Evolutionary conservation across 2,113 vertebrate genomes (phyloP).

Genomic region (Thamnophis sirtalis): DNA sequence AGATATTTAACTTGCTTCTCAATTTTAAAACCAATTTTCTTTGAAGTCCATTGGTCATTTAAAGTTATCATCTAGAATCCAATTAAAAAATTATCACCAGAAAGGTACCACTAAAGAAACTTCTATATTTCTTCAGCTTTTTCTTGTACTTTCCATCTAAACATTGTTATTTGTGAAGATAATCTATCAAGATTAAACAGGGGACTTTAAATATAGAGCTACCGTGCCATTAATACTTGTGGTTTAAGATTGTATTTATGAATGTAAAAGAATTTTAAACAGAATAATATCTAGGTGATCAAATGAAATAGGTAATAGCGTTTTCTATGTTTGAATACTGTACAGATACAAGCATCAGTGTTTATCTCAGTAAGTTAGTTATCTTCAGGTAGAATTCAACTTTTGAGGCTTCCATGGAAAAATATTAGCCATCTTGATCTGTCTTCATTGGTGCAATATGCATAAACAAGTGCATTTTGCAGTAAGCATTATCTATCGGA

Average conservation of each 20-base stretch:
- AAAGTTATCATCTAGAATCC: not conserved
- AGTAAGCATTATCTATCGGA: not conserved
- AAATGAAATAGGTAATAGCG: not conserved
- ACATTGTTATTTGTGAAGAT: not conserved
- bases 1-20: too few species aligned
- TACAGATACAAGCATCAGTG: not conserved
- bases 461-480: not conserved
- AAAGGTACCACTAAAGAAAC: not conserved
- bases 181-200: not conserved
- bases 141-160: not conserved
- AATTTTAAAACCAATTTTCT: too few species aligned
- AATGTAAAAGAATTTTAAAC: constrained; percentile 15
- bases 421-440: not conserved
- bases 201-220: not conserved
- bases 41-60: too few species aligned
- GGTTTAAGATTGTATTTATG: constrained; percentile 32
- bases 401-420: not conserved
- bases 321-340: not conserved
- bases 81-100: not conserved
- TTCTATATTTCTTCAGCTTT: not conserved
- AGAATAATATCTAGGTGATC: not conserved
- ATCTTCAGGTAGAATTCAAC: not conserved
- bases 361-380: not conserved
- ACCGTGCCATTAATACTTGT: not conserved
- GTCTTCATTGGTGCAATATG: not conserved